Evolutionary conservation across 2,113 vertebrate species (phyloP).

Genomic region (Festucalex cinctus): DNA sequence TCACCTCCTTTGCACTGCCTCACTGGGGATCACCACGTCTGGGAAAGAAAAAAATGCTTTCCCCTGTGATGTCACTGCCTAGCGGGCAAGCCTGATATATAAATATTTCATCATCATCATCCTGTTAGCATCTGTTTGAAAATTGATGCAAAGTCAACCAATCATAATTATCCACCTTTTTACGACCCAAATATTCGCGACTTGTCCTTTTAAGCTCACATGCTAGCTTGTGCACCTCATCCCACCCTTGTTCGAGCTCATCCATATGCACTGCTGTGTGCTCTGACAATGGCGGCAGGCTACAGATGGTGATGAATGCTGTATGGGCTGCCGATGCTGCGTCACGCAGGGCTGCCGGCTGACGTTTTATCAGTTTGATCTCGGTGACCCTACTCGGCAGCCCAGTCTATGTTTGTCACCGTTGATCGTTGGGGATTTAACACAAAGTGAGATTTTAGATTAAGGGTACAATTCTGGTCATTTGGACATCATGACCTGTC

Average conservation of each 20-base stretch:
- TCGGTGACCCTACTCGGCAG: slow-evolving; percentile 26
- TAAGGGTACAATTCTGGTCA: background rate
- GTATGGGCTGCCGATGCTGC: slow-evolving; percentile 35
- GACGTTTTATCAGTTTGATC: slow-evolving; percentile 28
- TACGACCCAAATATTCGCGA: slow-evolving; percentile 21
- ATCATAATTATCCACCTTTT: slow-evolving; percentile 10
- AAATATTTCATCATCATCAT: background rate
- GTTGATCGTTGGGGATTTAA: background rate
- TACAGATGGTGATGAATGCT: slow-evolving; percentile 66
- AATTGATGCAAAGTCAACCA: background rate
- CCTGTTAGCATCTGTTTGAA: background rate
- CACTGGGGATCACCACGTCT: slow-evolving; percentile 6
- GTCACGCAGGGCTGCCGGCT: slow-evolving; percentile 27
- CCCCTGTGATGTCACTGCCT: slow-evolving; percentile 36
- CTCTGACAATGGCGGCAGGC: slow-evolving; percentile 16
- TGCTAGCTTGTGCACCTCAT: slow-evolving; percentile 15
- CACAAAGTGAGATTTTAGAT: background rate
- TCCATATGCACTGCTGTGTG: slow-evolving; percentile 45
- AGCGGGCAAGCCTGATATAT: no score
- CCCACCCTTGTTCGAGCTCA: slow-evolving; percentile 21
- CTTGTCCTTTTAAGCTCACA: slow-evolving; percentile 26
- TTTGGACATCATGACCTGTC: background rate
- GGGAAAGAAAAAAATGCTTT: slow-evolving; percentile 14
- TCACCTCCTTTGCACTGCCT: slow-evolving; percentile 36
- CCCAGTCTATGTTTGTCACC: slow-evolving; percentile 1